Evolutionary conservation across 2,113 vertebrate species (phyloP).

Genomic region (Apistogramma diplotaenia): DNA sequence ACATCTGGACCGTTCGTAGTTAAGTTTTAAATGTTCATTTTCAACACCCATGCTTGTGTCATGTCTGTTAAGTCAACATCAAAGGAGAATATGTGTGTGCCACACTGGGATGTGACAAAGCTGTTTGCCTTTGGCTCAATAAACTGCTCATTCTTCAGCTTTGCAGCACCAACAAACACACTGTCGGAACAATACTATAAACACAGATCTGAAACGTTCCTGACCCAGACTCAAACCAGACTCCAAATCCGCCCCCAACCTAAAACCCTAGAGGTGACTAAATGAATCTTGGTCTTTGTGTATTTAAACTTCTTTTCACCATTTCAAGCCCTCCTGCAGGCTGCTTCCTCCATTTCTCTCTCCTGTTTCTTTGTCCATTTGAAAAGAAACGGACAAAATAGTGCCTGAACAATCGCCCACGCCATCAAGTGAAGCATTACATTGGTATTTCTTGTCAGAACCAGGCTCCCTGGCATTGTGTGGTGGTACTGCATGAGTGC

Average conservation of each 20-base stretch:
- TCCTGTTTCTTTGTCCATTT: background rate
- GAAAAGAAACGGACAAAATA: slow-evolving; percentile 26
- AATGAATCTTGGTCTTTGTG: slow-evolving; percentile 33
- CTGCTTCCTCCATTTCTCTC: slow-evolving; percentile 33
- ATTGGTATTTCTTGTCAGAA: background rate
- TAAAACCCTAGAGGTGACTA: slow-evolving; percentile 33
- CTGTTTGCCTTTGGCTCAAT: slow-evolving; percentile 9
- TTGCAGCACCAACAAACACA: slow-evolving; percentile 30
- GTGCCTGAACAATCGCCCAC: slow-evolving; percentile 14
- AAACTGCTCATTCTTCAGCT: slow-evolving; percentile 26
- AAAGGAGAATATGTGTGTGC: background rate
- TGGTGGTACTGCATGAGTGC: background rate
- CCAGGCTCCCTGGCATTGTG: slow-evolving; percentile 50
- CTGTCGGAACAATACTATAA: slow-evolving; percentile 20
- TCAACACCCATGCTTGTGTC: background rate
- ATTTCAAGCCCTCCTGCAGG: slow-evolving; percentile 1
- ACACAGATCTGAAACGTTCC: slow-evolving; percentile 30
- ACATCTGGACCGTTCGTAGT: background rate
- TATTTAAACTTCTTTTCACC: slow-evolving; percentile 32
- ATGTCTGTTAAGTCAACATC: background rate
- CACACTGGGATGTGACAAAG: background rate
- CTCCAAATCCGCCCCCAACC: slow-evolving; percentile 12
- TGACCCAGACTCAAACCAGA: slow-evolving; percentile 13
- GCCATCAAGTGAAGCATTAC: background rate
- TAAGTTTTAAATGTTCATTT: background rate